These are phyloP conservation scores for Drosophila acutilabella DNA, from an alignment of 2,888 invertebrate species.

Conservation along the genomic window DNA sequence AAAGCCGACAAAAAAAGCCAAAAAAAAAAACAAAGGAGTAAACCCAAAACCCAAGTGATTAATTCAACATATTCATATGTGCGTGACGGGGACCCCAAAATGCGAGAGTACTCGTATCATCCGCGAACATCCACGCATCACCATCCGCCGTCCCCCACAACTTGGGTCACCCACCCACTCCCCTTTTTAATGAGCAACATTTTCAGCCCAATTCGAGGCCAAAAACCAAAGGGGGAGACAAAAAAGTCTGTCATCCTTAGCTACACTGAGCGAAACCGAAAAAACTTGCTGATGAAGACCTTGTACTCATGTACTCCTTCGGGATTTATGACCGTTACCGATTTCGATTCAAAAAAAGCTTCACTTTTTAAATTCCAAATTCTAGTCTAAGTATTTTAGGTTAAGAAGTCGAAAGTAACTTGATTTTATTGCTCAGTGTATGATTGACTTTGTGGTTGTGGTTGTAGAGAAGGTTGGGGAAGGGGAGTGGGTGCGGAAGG, in stretches of 20 bases:
- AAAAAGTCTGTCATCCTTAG: conserved; percentile 25
- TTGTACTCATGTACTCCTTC: no score
- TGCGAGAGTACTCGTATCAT: conserved; percentile 3
- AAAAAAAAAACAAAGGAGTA: conserved; percentile 38
- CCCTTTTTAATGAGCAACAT: conserved; percentile 29
- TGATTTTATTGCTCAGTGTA: background rate
- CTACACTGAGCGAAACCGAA: background rate
- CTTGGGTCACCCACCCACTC: background rate
- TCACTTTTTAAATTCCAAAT: background rate
- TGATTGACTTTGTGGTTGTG: background rate
- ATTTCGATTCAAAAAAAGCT: no score
- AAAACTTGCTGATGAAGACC: no score
- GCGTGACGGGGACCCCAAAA: conserved; percentile 50
- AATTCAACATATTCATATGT: conserved; percentile 81
- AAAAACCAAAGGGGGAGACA: conserved; percentile 10
- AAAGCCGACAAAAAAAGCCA: no score
- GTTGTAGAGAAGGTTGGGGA: background rate
- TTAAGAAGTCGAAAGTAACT: background rate
- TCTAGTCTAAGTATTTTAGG: background rate
- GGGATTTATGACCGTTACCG: no score
- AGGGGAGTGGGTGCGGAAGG: background rate
- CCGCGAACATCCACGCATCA: conserved; percentile 1
- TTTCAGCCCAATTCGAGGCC: conserved; percentile 17
- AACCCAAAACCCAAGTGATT: conserved; percentile 75
- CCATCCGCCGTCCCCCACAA: conserved; percentile 2